Evolutionary conservation across 1,140 invertebrate species (phyloP).

Genomic region (Pogonomyrmex barbatus): DNA sequence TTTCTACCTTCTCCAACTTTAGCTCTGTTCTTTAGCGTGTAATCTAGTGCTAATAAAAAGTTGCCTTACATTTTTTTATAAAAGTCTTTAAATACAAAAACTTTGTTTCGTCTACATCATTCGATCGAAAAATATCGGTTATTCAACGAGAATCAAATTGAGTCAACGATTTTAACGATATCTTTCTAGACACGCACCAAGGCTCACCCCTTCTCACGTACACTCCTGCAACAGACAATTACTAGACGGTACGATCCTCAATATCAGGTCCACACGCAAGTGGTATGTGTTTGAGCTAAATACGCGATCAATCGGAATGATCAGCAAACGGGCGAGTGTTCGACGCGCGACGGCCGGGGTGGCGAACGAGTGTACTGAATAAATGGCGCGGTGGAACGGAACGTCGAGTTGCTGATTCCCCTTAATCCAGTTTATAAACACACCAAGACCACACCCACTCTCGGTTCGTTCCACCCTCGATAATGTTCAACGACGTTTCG

Average conservation of each 20-base stretch:
- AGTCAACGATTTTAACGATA: background rate
- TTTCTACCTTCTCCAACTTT: background rate
- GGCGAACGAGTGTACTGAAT: conserved; percentile 14
- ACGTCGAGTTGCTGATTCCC: conserved; percentile 76
- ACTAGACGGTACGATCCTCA: background rate
- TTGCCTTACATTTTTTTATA: background rate
- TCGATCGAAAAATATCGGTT: background rate
- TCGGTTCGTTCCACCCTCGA: conserved; percentile 59
- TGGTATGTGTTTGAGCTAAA: conserved; percentile 49
- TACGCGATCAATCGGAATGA: conserved; percentile 73
- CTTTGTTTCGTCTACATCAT: background rate
- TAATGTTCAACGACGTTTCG: conserved; percentile 57
- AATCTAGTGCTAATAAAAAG: background rate
- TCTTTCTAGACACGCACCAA: background rate
- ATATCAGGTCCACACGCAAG: conserved; percentile 30
- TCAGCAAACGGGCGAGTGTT: conserved; percentile 51
- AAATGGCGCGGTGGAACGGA: conserved; percentile 45
- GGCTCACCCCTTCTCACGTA: background rate
- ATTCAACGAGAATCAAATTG: conserved; percentile 14
- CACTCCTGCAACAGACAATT: background rate
- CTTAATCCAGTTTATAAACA: conserved; percentile 83
- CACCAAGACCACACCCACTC: conserved; percentile 81
- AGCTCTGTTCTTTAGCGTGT: background rate
- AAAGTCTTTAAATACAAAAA: background rate
- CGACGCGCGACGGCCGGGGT: conserved; percentile 52